These are phyloP conservation scores for Oenanthe oenanthe DNA, from an alignment of 2,113 vertebrate species.

Conservation along the genomic window DNA sequence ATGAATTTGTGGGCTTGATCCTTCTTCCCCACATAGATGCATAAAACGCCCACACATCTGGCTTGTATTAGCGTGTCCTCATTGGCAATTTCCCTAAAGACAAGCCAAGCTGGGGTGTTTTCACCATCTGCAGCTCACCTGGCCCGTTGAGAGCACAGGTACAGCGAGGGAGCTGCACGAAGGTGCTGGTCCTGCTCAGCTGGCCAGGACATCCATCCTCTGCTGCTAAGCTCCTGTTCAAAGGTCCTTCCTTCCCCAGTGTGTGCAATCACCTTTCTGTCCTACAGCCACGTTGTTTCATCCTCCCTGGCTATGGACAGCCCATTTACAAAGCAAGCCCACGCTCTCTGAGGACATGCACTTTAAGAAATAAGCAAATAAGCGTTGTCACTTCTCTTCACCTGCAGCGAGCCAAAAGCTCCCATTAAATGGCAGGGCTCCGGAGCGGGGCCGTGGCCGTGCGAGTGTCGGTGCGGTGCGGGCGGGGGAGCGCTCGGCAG, in stretches of 20 bases:
- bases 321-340: background rate
- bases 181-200: background rate
- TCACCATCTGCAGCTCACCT: background rate
- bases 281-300: background rate
- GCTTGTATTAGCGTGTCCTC: conserved; percentile 31
- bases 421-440: fast-evolving
- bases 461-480: background rate
- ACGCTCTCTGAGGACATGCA: background rate
- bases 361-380: background rate
- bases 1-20: conserved; percentile 7
- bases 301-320: background rate
- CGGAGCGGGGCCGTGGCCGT: fast-evolving
- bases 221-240: background rate
- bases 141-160: fast-evolving
- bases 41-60: background rate
- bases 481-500: background rate
- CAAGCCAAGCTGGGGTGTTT: background rate
- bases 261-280: background rate
- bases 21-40: background rate
- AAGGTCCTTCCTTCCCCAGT: fast-evolving
- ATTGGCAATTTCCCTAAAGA: background rate
- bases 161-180: fast-evolving
- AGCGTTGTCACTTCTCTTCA: background rate
- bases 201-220: background rate
- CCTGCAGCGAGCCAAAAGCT: background rate